phyloP scores from a whole-genome alignment of 2,113 vertebrate species.

The Mionectes macconnelli region DNA sequence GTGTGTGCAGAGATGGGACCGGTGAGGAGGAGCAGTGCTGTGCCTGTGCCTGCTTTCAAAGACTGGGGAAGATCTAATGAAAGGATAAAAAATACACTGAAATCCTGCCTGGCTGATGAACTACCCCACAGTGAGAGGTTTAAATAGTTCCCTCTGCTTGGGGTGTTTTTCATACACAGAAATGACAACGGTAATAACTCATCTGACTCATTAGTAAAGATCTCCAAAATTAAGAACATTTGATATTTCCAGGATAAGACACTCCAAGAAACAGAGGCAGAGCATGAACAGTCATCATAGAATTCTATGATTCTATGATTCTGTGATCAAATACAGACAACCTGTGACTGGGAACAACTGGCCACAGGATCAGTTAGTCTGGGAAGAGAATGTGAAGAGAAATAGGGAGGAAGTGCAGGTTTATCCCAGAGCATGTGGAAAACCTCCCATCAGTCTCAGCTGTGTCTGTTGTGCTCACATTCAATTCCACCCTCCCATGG shows the following conservation, averaged over 20 bases:
- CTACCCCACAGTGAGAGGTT: not conserved
- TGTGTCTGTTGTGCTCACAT: not conserved
- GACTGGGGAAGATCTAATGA: not conserved
- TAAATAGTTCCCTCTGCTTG: not conserved
- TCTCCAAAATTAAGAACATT: not conserved
- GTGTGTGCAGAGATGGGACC: no score
- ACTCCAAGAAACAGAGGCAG: not conserved
- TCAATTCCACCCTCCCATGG: not conserved
- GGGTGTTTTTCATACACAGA: not conserved
- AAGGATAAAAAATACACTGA: not conserved
- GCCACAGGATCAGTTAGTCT: not conserved
- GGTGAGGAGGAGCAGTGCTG: not conserved
- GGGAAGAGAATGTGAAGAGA: not conserved
- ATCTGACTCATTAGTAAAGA: not conserved
- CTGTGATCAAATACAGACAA: no score
- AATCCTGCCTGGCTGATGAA: not conserved
- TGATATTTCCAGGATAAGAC: not conserved
- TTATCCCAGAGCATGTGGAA: not conserved
- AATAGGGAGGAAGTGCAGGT: not conserved
- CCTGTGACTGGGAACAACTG: accelerated
- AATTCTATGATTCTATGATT: no score
- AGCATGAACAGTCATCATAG: no score
- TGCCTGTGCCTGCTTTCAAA: not conserved
- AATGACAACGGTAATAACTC: not conserved
- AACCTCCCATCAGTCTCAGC: not conserved